Evolutionary conservation across 2,888 invertebrate genomes (phyloP).

Genomic region (Masnerella sp.): DNA sequence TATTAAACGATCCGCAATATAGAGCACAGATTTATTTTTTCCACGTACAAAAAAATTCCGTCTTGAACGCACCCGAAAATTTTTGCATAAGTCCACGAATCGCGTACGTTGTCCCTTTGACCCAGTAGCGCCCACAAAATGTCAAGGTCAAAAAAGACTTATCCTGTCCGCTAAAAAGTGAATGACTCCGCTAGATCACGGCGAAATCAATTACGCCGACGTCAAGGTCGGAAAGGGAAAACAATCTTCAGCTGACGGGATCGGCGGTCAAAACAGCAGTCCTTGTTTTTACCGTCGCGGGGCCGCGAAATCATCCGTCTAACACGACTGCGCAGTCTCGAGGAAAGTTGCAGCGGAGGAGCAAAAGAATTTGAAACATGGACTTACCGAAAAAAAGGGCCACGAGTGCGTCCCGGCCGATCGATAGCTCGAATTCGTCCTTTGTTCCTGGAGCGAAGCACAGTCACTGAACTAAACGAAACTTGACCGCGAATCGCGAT

Average conservation of each 20-base stretch:
- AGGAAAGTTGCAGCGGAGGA: constrained; percentile 10
- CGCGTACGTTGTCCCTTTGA: constrained; percentile 12
- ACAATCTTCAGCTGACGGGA: too few relatives aligned
- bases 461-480: constrained; percentile 61
- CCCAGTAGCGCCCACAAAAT: constrained; percentile 18
- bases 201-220: background rate
- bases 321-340: constrained; percentile 24
- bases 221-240: constrained; percentile 15
- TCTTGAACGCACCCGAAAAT: too few relatives aligned
- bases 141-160: constrained; percentile 39
- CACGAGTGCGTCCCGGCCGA: constrained; percentile 35
- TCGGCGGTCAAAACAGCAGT: too few relatives aligned
- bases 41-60: too few relatives aligned
- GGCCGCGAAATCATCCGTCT: background rate
- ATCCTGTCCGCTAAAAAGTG: constrained; percentile 2
- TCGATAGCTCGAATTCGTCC: constrained; percentile 57
- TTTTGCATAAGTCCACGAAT: background rate
- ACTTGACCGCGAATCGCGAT: constrained; percentile 42
- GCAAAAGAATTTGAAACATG: constrained; percentile 47
- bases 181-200: background rate
- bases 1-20: too few relatives aligned
- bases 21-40: too few relatives aligned
- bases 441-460: constrained; percentile 59
- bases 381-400: constrained; percentile 52
- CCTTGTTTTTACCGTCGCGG: background rate